phyloP scores from a whole-genome alignment of 1,140 invertebrate genomes.

The Heliconius hewitsoni region DNA sequence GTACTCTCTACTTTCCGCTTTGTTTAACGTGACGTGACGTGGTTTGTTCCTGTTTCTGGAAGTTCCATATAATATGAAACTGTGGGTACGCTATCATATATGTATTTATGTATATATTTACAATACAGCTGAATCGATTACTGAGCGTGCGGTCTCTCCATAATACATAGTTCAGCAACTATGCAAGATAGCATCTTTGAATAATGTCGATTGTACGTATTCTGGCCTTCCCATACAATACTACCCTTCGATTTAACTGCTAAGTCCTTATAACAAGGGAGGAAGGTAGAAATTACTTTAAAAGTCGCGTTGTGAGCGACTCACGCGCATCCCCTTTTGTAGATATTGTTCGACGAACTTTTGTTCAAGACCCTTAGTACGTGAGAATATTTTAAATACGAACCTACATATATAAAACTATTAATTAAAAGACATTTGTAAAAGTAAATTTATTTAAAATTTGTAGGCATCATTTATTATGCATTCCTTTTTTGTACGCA shows the following conservation, averaged over 20 bases:
- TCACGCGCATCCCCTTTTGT: conserved; percentile 26
- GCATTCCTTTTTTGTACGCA: background rate
- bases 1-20: no score
- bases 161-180: conserved; percentile 27
- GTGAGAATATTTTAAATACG: conserved; percentile 23
- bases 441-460: background rate
- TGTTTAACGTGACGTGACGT: no score
- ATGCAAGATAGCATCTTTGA: conserved; percentile 31
- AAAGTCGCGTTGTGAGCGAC: background rate
- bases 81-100: no score
- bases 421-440: background rate
- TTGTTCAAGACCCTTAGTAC: conserved; percentile 15
- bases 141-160: conserved; percentile 8
- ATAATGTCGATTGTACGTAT: conserved; percentile 26
- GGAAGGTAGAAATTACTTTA: background rate
- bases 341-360: conserved; percentile 14
- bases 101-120: background rate
- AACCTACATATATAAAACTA: background rate
- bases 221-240: conserved; percentile 2
- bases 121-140: background rate
- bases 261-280: conserved; percentile 1
- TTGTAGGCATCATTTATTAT: conserved; percentile 1
- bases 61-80: no score
- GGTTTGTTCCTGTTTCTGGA: no score
- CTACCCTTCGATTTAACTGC: background rate